These are phyloP conservation scores for Numida meleagris DNA, from an alignment of 2,113 vertebrate genomes.

Conservation along the genomic window DNA sequence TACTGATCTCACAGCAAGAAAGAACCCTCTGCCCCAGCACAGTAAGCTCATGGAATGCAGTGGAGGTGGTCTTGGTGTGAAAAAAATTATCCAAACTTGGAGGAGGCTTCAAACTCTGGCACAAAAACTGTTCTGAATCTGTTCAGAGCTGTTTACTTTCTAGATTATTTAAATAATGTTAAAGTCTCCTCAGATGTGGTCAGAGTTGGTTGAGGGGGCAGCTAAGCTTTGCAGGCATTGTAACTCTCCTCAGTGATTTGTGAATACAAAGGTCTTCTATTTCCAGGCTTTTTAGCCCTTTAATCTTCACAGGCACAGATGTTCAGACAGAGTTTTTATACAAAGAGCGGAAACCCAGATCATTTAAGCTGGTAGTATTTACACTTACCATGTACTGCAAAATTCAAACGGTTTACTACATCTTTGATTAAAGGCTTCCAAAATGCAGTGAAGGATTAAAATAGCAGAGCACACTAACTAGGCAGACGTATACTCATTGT, in stretches of 20 bases:
- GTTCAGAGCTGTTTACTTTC: conserved; percentile 28
- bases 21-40: background rate
- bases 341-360: conserved; percentile 49
- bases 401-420: conserved; percentile 18
- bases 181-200: conserved; percentile 61
- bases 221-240: conserved; percentile 34
- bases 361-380: conserved; percentile 49
- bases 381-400: conserved; percentile 14
- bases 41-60: background rate
- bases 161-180: conserved; percentile 45
- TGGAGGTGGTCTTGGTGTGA: conserved; percentile 21
- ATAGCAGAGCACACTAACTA: conserved; percentile 8
- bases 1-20: background rate
- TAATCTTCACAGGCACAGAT: conserved; percentile 56
- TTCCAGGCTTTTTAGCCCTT: conserved; percentile 57
- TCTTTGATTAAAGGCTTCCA: conserved; percentile 53
- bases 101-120: conserved; percentile 2
- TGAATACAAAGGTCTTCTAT: conserved; percentile 65
- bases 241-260: conserved; percentile 51
- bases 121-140: background rate
- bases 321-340: conserved; percentile 53
- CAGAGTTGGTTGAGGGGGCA: conserved; percentile 14
- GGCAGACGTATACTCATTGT: conserved; percentile 25
- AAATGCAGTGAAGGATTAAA: conserved; percentile 37
- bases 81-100: background rate